Evolutionary conservation across 2,888 invertebrate species (phyloP).

Genomic region (Coenonympha arcania): DNA sequence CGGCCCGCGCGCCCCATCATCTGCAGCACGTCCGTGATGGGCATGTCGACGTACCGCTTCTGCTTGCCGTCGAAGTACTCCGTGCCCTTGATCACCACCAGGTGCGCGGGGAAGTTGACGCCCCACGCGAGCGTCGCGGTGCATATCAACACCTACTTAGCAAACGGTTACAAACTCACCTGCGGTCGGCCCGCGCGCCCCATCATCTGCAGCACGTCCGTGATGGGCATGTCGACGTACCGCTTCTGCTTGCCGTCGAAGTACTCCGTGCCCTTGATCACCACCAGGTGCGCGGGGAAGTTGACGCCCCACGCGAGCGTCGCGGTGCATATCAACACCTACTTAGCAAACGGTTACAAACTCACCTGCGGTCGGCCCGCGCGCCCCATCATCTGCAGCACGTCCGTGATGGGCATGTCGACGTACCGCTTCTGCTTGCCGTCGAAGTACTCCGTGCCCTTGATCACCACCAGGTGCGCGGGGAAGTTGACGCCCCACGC

Average conservation of each 20-base stretch:
- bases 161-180: slow-evolving; percentile 38
- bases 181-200: slow-evolving; percentile 96
- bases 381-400: slow-evolving; percentile 99
- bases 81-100: slow-evolving; percentile 98
- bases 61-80: slow-evolving; percentile 98
- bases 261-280: slow-evolving; percentile 99
- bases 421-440: slow-evolving; percentile 97
- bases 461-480: slow-evolving; percentile 97
- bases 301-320: slow-evolving; percentile 99
- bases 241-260: slow-evolving; percentile 97
- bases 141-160: slow-evolving; percentile 81
- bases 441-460: slow-evolving; percentile 99
- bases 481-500: slow-evolving; percentile 99
- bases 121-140: slow-evolving; percentile 99
- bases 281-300: slow-evolving; percentile 97
- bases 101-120: slow-evolving; percentile 98
- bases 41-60: slow-evolving; percentile 98
- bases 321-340: slow-evolving; percentile 91
- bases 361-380: slow-evolving; percentile 89
- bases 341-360: background rate
- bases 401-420: slow-evolving; percentile 99
- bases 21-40: slow-evolving; percentile 98
- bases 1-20: slow-evolving; percentile 99
- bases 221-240: slow-evolving; percentile 99
- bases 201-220: slow-evolving; percentile 99